phyloP scores from a whole-genome alignment of 2,113 vertebrate species.

The Brachyistius frenatus region DNA sequence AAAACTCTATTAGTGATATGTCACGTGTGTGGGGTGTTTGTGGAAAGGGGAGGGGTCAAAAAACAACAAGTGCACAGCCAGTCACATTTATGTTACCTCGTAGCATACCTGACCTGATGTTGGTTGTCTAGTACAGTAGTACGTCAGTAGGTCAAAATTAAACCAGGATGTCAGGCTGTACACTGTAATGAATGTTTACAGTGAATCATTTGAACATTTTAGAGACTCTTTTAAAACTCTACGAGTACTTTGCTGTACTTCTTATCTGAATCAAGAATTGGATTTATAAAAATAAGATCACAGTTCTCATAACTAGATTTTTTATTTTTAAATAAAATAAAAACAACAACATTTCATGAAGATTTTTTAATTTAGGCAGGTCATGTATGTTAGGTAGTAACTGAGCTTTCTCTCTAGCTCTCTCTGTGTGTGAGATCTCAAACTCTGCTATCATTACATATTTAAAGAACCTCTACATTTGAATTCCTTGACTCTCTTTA shows the following conservation, averaged over 20 bases:
- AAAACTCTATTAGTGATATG: too few species aligned
- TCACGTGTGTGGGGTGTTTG: too few species aligned
- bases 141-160: background rate
- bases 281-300: too few species aligned
- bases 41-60: too few species aligned
- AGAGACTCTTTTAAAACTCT: background rate
- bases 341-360: too few species aligned
- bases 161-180: background rate
- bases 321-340: too few species aligned
- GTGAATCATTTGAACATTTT: too few species aligned
- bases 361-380: background rate
- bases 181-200: background rate
- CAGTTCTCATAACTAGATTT: too few species aligned
- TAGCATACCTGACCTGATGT: background rate
- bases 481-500: background rate
- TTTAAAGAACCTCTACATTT: background rate
- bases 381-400: background rate
- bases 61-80: too few species aligned
- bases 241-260: background rate
- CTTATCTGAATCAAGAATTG: background rate
- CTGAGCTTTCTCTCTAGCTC: background rate
- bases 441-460: slow-evolving; percentile 7
- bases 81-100: too few species aligned
- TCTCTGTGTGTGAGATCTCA: background rate
- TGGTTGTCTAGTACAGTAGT: background rate